These are phyloP conservation scores for Nipponia nippon DNA, from an alignment of 2,113 vertebrate genomes.

Conservation along the genomic window DNA sequence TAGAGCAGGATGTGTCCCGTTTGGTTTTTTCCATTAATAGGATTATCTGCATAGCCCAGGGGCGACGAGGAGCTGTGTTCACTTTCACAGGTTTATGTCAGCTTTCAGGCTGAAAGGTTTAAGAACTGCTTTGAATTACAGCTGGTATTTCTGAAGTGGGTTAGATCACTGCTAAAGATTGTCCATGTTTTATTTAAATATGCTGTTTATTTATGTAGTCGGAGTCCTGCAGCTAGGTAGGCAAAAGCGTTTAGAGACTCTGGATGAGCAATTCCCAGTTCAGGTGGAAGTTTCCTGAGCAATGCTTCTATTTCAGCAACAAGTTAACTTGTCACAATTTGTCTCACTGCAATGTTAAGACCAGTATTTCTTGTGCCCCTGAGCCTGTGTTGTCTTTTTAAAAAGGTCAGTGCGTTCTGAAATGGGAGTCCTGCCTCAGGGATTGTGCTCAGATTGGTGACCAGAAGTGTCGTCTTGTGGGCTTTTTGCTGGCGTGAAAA, in stretches of 20 bases:
- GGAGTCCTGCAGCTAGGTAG: not conserved
- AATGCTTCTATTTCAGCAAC: not conserved
- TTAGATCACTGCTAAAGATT: not conserved
- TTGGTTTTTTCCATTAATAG: not conserved
- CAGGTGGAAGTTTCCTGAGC: not conserved
- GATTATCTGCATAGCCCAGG: not conserved
- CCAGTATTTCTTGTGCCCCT: not conserved
- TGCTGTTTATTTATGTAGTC: not conserved
- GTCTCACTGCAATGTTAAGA: not conserved
- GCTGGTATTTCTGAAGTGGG: not conserved
- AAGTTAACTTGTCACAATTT: not conserved
- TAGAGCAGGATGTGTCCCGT: not conserved
- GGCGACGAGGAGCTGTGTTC: not conserved
- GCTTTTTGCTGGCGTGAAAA: not conserved
- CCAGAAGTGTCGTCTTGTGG: not conserved
- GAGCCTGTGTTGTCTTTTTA: not conserved
- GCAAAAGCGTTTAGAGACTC: not conserved
- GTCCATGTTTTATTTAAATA: not conserved
- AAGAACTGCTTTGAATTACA: not conserved
- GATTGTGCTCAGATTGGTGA: not conserved
- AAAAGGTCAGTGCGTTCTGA: not conserved
- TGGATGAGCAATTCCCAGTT: not conserved
- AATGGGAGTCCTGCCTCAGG: accelerated
- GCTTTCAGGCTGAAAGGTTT: not conserved
- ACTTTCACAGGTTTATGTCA: not conserved